phyloP scores from a whole-genome alignment of 1,140 invertebrate genomes.

The Hycleus phaleratus region DNA sequence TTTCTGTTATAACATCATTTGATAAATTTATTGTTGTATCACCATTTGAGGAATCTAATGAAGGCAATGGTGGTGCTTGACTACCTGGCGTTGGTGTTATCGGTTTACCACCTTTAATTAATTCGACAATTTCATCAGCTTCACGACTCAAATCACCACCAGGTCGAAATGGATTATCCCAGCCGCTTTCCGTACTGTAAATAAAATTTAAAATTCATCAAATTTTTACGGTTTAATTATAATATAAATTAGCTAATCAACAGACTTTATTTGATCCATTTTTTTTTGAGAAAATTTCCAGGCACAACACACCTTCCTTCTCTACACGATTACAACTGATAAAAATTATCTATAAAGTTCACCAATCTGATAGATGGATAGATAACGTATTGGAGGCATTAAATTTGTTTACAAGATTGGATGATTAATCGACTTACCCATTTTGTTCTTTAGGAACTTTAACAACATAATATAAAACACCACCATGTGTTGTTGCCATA shows the following conservation, averaged over 20 bases:
- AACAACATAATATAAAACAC: conserved; percentile 50
- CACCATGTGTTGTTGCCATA: conserved; percentile 48
- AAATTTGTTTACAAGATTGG: too few relatives aligned
- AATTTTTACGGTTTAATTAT: too few relatives aligned
- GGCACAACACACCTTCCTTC: too few relatives aligned
- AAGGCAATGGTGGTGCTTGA: conserved; percentile 23
- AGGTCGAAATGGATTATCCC: conserved; percentile 95
- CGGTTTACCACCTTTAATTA: conserved; percentile 84
- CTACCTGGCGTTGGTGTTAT: conserved; percentile 58
- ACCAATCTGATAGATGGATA: too few relatives aligned
- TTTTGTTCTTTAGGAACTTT: conserved; percentile 41
- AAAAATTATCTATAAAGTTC: too few relatives aligned
- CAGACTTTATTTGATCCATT: too few relatives aligned
- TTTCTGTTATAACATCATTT: conserved; percentile 21
- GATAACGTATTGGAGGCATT: too few relatives aligned
- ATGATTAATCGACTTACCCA: background rate
- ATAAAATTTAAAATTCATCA: conserved; percentile 15
- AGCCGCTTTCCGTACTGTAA: conserved; percentile 84
- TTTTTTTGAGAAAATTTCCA: too few relatives aligned
- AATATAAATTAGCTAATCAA: too few relatives aligned
- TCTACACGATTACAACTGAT: too few relatives aligned
- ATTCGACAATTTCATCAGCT: conserved; percentile 90
- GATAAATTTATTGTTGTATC: conserved; percentile 7
- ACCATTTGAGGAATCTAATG: conserved; percentile 26
- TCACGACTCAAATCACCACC: conserved; percentile 90